Conservation (phyloP, 2,113 vertebrate genomes). For the Ophthalmolycus amberensis region DNA sequence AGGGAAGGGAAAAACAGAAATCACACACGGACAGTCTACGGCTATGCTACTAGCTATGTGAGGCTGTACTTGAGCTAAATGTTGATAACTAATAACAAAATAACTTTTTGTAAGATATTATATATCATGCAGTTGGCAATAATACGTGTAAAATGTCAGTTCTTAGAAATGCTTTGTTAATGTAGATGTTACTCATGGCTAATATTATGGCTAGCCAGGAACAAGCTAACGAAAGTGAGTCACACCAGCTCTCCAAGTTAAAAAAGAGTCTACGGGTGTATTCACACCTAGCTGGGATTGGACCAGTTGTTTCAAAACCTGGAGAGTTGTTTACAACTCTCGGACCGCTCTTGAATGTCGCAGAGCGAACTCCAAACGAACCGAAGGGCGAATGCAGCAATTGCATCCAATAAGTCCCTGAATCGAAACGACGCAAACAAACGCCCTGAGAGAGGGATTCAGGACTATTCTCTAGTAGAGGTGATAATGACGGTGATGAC, state of each 20-base stretch:
- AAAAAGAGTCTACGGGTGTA: too few relatives aligned
- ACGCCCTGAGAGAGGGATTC: neutral
- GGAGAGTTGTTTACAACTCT: neutral
- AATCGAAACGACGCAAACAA: neutral
- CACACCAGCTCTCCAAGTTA: too few relatives aligned
- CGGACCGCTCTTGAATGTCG: neutral
- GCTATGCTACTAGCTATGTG: neutral
- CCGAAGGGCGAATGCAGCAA: neutral
- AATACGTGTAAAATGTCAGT: too few relatives aligned
- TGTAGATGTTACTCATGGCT: too few relatives aligned
- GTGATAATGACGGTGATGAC: constrained; percentile 17
- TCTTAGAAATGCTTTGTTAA: too few relatives aligned
- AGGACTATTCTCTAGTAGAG: neutral
- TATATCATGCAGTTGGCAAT: too few relatives aligned
- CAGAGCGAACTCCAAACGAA: neutral
- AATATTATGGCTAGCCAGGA: too few relatives aligned
- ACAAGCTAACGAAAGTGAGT: too few relatives aligned
- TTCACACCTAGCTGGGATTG: too few relatives aligned
- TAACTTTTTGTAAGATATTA: neutral
- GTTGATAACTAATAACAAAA: neutral
- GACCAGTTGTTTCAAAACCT: too few relatives aligned
- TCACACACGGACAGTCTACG: neutral
- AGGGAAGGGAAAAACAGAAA: neutral
- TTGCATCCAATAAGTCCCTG: neutral
- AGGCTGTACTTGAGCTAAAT: neutral